These are phyloP conservation scores for Girardinus metallicus DNA, from an alignment of 2,797 vertebrate genomes.

Conservation along the genomic window DNA sequence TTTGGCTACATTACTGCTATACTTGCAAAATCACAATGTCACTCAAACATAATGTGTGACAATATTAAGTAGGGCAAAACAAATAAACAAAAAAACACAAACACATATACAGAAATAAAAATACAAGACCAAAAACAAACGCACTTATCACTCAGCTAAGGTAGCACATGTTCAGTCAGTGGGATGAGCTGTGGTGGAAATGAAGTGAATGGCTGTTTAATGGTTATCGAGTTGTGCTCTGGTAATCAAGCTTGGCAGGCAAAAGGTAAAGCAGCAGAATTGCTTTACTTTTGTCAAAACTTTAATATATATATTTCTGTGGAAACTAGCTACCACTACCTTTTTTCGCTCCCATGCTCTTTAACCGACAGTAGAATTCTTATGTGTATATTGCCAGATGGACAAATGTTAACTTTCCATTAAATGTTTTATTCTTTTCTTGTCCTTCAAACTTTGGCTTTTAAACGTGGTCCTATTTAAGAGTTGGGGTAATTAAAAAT, in stretches of 20 bases:
- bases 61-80: neutral
- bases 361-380: neutral
- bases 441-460: neutral
- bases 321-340: neutral
- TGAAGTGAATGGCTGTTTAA: neutral
- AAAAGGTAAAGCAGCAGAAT: neutral
- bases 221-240: neutral
- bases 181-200: neutral
- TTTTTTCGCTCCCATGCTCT: neutral
- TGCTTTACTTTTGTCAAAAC: conserved; percentile 3
- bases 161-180: neutral
- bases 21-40: neutral
- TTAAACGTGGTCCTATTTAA: neutral
- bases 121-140: neutral
- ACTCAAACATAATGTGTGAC: neutral
- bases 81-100: neutral
- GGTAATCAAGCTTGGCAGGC: neutral
- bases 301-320: neutral
- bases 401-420: neutral
- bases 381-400: neutral
- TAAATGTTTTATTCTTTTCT: neutral
- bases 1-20: neutral
- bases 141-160: too few relatives aligned
- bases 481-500: neutral
- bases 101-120: neutral